Percentiles rank a stretch among this genome's conserved stretches.
These are phyloP conservation scores for Pristiophorus japonicus DNA, from an alignment of 2,113 vertebrate species.

Conservation along the genomic window DNA sequence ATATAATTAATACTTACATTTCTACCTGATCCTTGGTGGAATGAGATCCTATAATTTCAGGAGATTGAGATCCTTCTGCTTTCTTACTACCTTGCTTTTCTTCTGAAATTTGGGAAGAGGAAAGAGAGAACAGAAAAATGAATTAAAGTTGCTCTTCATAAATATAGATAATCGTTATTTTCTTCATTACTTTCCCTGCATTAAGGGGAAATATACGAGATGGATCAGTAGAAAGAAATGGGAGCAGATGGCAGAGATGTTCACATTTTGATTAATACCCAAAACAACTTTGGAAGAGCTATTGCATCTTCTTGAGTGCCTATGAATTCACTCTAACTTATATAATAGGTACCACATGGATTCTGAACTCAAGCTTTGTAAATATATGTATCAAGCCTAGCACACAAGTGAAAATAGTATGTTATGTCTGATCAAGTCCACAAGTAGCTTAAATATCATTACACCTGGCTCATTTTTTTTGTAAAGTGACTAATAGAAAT, in stretches of 20 bases:
- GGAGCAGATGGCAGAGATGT: background rate
- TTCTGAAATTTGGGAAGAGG: slow-evolving; percentile 51
- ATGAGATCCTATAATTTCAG: slow-evolving; percentile 78
- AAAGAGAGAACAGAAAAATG: slow-evolving; percentile 31
- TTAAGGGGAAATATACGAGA: background rate
- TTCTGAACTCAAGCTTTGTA: background rate
- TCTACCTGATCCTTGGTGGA: slow-evolving; percentile 97
- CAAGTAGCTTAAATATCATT: background rate
- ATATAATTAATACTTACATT: slow-evolving; percentile 70
- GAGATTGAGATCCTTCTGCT: slow-evolving; percentile 80
- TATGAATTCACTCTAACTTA: background rate
- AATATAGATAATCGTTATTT: background rate
- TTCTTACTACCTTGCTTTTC: slow-evolving; percentile 88
- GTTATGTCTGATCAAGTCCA: background rate
- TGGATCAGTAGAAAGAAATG: background rate
- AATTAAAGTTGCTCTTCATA: background rate
- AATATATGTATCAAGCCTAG: background rate
- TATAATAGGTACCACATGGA: background rate
- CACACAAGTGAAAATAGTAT: background rate
- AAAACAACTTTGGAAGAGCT: background rate
- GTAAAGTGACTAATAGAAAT: background rate
- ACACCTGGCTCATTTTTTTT: background rate
- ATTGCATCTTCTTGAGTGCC: background rate
- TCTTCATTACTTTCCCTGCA: background rate
- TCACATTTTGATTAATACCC: background rate